Percentiles rank a stretch among this genome's conserved stretches.
These are phyloP conservation scores for Dysidea cf. avara DNA, from an alignment of 37 sponge, comb jelly and placozoan species.

Conservation along the genomic window DNA sequence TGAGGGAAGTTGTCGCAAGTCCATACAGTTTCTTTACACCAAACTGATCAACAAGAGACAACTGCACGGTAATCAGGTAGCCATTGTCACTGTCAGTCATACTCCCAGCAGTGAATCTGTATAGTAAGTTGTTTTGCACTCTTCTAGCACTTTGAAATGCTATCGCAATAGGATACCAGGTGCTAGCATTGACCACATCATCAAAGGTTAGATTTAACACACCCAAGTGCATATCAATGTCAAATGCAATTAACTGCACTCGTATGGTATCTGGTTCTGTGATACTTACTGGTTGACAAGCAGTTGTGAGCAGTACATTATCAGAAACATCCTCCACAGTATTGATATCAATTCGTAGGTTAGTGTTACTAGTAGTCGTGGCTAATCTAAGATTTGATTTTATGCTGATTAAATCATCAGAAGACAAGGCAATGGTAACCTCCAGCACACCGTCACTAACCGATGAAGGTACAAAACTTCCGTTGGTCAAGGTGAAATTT, in stretches of 20 bases:
- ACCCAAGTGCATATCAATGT: constrained; percentile 80
- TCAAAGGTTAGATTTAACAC: constrained; percentile 78
- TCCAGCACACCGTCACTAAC: constrained; percentile 36
- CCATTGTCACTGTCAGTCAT: constrained; percentile 42
- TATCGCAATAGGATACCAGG: constrained; percentile 73
- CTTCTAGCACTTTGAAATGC: constrained; percentile 52
- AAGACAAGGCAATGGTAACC: constrained; percentile 47
- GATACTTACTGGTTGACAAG: constrained; percentile 43
- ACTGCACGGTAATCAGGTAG: constrained; percentile 58
- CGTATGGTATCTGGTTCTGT: constrained; percentile 48
- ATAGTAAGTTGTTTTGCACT: constrained; percentile 27
- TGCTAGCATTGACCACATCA: constrained; percentile 76
- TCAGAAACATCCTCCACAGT: constrained; percentile 62
- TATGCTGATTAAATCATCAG: constrained; percentile 65
- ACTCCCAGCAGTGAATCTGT: constrained; percentile 54
- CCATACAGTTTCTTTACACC: constrained; percentile 56
- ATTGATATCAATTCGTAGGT: constrained; percentile 17
- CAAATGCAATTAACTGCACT: constrained; percentile 62
- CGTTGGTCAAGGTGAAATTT: constrained; percentile 57
- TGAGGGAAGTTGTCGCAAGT: constrained; percentile 50
- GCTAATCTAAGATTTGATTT: constrained; percentile 69
- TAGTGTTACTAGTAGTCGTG: constrained; percentile 48
- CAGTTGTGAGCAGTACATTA: constrained; percentile 31
- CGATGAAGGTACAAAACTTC: constrained; percentile 48
- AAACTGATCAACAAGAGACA: constrained; percentile 74